phyloP scores from a whole-genome alignment of 1,140 invertebrate genomes.

The Cephus cinctus region DNA sequence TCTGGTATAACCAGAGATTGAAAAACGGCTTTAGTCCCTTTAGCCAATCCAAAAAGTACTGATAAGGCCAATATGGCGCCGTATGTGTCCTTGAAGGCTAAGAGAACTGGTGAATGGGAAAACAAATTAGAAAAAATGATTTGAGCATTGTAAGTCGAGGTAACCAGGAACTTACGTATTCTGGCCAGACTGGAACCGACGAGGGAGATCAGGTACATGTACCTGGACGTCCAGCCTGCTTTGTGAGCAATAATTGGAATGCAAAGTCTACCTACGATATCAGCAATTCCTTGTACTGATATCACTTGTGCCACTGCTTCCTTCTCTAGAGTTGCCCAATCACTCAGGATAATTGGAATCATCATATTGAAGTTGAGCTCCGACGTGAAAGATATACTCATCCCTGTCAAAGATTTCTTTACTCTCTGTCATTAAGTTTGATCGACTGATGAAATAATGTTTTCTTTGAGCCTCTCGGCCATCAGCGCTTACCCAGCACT shows the following conservation, averaged over 20 bases:
- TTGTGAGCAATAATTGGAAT: conserved; percentile 30
- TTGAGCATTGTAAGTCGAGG: too few relatives aligned
- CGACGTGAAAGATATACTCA: conserved; percentile 4
- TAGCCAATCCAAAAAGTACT: conserved; percentile 57
- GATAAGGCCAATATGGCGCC: conserved; percentile 52
- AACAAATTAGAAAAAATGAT: too few relatives aligned
- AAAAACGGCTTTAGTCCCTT: conserved; percentile 59
- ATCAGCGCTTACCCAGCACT: background rate
- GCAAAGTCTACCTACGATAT: conserved; percentile 33
- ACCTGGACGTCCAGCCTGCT: conserved; percentile 22
- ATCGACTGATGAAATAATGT: too few relatives aligned
- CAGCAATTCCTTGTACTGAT: conserved; percentile 29
- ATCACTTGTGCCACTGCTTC: conserved; percentile 30
- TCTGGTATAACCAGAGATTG: conserved; percentile 63
- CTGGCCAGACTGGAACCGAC: conserved; percentile 29
- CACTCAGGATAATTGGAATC: conserved; percentile 35
- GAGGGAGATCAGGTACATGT: conserved; percentile 34
- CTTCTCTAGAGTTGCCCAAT: conserved; percentile 27
- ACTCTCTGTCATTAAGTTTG: too few relatives aligned
- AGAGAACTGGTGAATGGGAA: too few relatives aligned
- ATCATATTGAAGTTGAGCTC: conserved; percentile 35
- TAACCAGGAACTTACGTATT: too few relatives aligned
- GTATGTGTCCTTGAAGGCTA: too few relatives aligned
- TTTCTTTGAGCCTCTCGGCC: background rate
- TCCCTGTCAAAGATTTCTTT: too few relatives aligned